These are phyloP conservation scores for Rhabdornis inornatus DNA, from an alignment of 2,113 vertebrate genomes.

Conservation along the genomic window DNA sequence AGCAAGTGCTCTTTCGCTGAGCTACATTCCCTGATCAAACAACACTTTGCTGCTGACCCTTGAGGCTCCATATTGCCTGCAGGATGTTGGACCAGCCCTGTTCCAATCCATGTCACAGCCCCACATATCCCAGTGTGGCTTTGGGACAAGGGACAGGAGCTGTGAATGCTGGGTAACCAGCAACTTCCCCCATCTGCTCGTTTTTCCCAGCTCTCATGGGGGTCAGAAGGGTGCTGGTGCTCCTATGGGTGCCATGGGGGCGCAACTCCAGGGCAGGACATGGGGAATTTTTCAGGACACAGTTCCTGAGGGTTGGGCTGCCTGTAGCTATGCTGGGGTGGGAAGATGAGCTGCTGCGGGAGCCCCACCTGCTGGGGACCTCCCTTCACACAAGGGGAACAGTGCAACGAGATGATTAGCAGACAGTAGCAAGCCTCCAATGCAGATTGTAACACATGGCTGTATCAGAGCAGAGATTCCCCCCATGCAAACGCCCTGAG, in stretches of 20 bases:
- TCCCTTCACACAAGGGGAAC: background rate
- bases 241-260: background rate
- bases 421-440: rapidly evolving
- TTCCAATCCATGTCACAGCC: no score
- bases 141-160: background rate
- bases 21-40: background rate
- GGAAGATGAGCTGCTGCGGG: background rate
- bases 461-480: background rate
- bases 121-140: background rate
- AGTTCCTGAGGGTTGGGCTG: background rate
- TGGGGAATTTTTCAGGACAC: background rate
- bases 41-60: rapidly evolving
- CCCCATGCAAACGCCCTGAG: background rate
- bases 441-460: background rate
- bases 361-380: background rate
- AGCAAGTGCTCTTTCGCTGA: background rate
- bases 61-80: background rate
- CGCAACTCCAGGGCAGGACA: background rate
- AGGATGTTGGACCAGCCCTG: rapidly evolving
- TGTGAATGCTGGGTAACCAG: rapidly evolving
- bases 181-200: background rate
- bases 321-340: background rate
- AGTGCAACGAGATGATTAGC: background rate
- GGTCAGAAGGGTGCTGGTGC: background rate
- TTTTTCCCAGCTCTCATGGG: background rate